Base-by-base conservation (phyloP, 2,888 invertebrate species). In the Lucinisca nassula region DNA sequence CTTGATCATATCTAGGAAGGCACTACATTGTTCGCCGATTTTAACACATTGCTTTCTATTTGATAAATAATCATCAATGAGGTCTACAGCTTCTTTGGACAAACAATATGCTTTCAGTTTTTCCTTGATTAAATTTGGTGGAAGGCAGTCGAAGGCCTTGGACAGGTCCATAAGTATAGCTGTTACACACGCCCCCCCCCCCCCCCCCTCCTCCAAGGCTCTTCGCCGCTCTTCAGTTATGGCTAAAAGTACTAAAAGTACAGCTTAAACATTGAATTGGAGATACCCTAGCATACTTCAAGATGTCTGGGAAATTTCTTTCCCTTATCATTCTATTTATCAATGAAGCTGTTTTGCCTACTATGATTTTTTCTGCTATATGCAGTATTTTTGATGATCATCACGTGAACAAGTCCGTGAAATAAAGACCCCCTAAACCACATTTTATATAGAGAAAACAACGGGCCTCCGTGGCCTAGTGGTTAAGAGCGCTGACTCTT, bases 1-100 rank as follows among this genome's bases (percentile, higher is more conserved):
- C 61, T 84, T 84, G 49, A 75, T 45, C n/a, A 78, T 83, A 10
- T 55, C 27, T 58, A 73, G 38, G 38, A 38, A 83, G 6, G 58
- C 21, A 37, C 84, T 79, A 49, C 74, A 80, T 32, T 37, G 51
- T 30, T 72, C 72, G n/a, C n/a, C n/a, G n/a, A n/a, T n/a, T n/a
- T n/a, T n/a, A n/a, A n/a, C n/a, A n/a, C n/a, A n/a, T n/a, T n/a
- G n/a, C n/a, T 55, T 55, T 4, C n/a, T 4, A 21, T 55, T n/a
- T n/a, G 55, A 55, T 21, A 55, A n/a, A 55, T 55, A 55, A n/a
- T 55, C 55, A 55, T 17, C 4, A 17, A 55, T 55, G n/a, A 55
- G 55, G 8, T 55, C n/a, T 55, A 55, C 55, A 14, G 55, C 55
- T 14, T 55, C 55, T n/a, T 8, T 55, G 4, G 55, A 55, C n/a